Evolutionary conservation across 2,113 vertebrate genomes (phyloP).

Genomic region (Uropsilus gracilis): DNA sequence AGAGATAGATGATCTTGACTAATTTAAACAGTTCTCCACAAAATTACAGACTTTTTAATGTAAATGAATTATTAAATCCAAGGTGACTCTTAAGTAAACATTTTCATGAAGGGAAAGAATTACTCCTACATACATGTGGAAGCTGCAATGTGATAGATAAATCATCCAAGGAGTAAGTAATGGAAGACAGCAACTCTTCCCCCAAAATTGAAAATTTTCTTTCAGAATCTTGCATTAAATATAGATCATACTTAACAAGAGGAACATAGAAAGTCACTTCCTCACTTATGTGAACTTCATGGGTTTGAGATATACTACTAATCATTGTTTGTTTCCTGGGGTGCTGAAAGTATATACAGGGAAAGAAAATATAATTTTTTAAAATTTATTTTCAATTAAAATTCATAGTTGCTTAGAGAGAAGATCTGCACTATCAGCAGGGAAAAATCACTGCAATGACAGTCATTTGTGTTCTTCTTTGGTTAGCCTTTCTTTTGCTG

Average conservation of each 20-base stretch:
- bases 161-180: not conserved
- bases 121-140: not conserved
- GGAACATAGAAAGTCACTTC: not conserved
- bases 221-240: not conserved
- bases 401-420: not conserved
- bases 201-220: not conserved
- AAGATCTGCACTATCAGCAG: not conserved
- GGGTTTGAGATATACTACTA: not conserved
- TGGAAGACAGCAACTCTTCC: fast-evolving
- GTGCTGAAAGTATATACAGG: not conserved
- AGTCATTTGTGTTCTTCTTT: not conserved
- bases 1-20: not conserved
- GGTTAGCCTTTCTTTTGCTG: not conserved
- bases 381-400: not conserved
- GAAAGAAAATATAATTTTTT: too few relatives aligned
- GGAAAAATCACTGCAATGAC: not conserved
- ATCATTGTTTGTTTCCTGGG: not conserved
- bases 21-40: not conserved
- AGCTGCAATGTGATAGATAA: not conserved
- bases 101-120: not conserved
- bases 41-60: not conserved
- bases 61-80: not conserved
- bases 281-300: not conserved
- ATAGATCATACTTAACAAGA: not conserved
- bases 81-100: not conserved